Evolutionary conservation across 2,888 invertebrate genomes (phyloP).

Genomic region (Drosophila incognita): DNA sequence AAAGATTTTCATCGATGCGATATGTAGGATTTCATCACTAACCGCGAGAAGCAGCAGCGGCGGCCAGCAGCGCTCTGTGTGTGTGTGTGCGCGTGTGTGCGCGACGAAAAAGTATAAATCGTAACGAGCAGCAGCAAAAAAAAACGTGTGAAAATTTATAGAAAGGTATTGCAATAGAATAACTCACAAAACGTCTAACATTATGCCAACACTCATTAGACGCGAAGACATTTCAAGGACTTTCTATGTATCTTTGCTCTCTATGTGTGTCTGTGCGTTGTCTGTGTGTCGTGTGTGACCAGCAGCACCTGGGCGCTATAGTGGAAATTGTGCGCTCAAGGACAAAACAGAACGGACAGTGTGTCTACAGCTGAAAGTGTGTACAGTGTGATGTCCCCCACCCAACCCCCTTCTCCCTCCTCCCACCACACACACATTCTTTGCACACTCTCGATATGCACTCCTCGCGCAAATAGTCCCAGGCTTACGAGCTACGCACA

Average conservation of each 20-base stretch:
- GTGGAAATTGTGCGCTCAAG: slow-evolving; percentile 81
- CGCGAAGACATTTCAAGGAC: slow-evolving; percentile 57
- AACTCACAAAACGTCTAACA: slow-evolving; percentile 25
- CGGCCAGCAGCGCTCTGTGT: slow-evolving; percentile 58
- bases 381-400: slow-evolving; percentile 34
- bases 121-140: slow-evolving; percentile 74
- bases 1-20: slow-evolving; percentile 44
- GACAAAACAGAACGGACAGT: slow-evolving; percentile 69
- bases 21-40: slow-evolving; percentile 38
- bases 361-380: slow-evolving; percentile 64
- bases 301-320: slow-evolving; percentile 68
- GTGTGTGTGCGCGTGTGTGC: slow-evolving; percentile 68
- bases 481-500: slow-evolving; percentile 36
- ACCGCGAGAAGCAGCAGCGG: slow-evolving; percentile 60
- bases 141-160: slow-evolving; percentile 75
- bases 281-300: slow-evolving; percentile 40
- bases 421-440: neutral
- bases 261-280: slow-evolving; percentile 24
- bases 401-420: neutral
- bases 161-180: slow-evolving; percentile 60
- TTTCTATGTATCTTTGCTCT: slow-evolving; percentile 25
- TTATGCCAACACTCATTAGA: slow-evolving; percentile 17
- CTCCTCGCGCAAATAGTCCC: slow-evolving; percentile 35
- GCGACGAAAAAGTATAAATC: slow-evolving; percentile 76
- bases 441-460: slow-evolving; percentile 40